phyloP scores from a whole-genome alignment of 2,888 invertebrate species.

The Cephalotes varians region DNA sequence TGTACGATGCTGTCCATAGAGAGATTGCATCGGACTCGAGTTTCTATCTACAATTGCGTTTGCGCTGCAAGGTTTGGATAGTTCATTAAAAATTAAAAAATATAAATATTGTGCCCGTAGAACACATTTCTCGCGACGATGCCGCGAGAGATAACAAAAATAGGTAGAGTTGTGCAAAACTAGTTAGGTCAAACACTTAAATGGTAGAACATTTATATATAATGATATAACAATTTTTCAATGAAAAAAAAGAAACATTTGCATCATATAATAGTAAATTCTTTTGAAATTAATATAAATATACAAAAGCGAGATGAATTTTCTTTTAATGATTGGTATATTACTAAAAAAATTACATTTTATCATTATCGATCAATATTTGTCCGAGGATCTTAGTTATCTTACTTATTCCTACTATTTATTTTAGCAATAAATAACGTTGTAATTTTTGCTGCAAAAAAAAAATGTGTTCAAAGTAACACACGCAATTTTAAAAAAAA shows the following conservation, averaged over 20 bases:
- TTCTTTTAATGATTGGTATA: background rate
- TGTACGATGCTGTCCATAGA: conserved; percentile 22
- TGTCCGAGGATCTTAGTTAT: background rate
- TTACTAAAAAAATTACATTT: background rate
- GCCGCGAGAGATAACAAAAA: background rate
- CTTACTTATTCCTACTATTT: background rate
- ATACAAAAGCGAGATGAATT: background rate
- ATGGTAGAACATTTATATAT: background rate
- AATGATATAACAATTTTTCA: background rate
- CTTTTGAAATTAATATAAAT: background rate
- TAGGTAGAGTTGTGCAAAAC: background rate
- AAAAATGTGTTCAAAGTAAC: background rate
- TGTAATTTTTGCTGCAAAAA: background rate
- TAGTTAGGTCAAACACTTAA: background rate
- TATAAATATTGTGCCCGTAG: background rate
- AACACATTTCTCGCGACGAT: conserved; percentile 4
- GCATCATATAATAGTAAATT: background rate
- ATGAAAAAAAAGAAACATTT: background rate
- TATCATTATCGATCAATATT: background rate
- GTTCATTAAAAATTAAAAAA: conserved; percentile 41
- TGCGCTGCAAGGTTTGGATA: conserved; percentile 18
- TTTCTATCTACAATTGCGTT: conserved; percentile 43
- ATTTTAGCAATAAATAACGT: background rate
- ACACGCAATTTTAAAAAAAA: background rate
- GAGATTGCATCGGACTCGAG: conserved; percentile 46